A percentile compares a stretch with the other conserved stretches of the same genome.
These are phyloP conservation scores for Eurypyga helias DNA, from an alignment of 2,113 vertebrate species.

Conservation along the genomic window DNA sequence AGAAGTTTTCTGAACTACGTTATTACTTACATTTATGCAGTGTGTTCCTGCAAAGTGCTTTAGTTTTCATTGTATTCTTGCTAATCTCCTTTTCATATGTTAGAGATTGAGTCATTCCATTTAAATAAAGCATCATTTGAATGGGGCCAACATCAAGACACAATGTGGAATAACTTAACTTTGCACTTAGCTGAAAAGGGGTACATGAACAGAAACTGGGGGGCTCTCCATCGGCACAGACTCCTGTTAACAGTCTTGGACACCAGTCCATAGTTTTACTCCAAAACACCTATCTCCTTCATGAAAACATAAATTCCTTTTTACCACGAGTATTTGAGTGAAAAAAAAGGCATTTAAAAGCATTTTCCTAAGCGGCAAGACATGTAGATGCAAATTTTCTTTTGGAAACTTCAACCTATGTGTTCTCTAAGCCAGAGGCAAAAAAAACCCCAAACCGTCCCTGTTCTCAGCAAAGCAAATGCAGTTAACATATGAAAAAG, in stretches of 20 bases:
- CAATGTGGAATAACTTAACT: not conserved
- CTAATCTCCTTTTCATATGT: not conserved
- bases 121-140: not conserved
- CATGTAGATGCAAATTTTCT: not conserved
- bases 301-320: not conserved
- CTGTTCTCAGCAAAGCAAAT: not conserved
- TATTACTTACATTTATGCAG: not conserved
- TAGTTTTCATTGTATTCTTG: not conserved
- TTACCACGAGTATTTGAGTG: not conserved
- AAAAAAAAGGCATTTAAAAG: not conserved
- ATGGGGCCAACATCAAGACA: not conserved
- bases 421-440: not conserved
- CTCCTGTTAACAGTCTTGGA: not conserved
- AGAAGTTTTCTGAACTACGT: accelerated
- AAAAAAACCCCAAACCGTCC: not conserved
- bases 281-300: not conserved
- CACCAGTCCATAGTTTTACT: not conserved
- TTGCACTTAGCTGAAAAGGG: not conserved
- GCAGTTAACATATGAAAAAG: not conserved
- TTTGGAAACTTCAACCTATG: not conserved
- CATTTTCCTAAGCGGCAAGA: not conserved
- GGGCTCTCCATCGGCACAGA: not conserved
- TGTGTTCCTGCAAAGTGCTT: not conserved
- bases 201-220: not conserved
- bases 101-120: not conserved